These are phyloP conservation scores for Paedocypris sp. DNA, from an alignment of 2,113 vertebrate species.

Conservation along the genomic window DNA sequence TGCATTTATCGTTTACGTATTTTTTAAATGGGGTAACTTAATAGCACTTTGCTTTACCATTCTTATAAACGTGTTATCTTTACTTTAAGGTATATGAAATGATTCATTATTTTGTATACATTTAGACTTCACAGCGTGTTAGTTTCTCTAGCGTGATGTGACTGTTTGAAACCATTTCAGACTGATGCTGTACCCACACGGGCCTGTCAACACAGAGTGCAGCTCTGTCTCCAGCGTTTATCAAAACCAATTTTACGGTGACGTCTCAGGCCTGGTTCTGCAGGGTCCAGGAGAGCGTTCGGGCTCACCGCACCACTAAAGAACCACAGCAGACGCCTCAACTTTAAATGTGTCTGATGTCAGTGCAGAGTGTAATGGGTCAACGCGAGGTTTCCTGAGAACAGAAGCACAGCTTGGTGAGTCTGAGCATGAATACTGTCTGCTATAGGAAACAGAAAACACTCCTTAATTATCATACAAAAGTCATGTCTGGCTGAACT, in stretches of 20 bases:
- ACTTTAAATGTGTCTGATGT: conserved; percentile 9
- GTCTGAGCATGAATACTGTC: background rate
- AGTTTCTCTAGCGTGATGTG: too few relatives aligned
- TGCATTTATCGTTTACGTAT: too few relatives aligned
- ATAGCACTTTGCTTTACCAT: too few relatives aligned
- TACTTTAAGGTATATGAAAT: too few relatives aligned
- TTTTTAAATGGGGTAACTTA: too few relatives aligned
- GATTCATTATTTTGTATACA: too few relatives aligned
- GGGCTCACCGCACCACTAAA: conserved; percentile 4
- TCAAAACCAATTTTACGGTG: conserved; percentile 3
- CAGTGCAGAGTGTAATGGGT: conserved; percentile 2
- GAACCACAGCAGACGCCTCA: background rate
- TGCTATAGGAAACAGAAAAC: background rate
- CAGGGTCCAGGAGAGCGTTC: background rate
- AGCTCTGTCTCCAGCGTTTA: background rate
- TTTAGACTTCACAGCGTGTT: too few relatives aligned
- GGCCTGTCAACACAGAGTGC: conserved; percentile 2
- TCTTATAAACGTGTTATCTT: too few relatives aligned
- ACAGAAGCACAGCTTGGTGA: background rate
- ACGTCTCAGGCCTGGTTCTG: background rate
- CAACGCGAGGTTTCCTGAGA: background rate
- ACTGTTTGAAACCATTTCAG: background rate
- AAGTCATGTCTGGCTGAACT: conserved; percentile 2
- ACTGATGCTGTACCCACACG: background rate
- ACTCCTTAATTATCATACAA: background rate